Conservation (phyloP, 2,888 invertebrate species). For the Phrixothrix hirtus region DNA sequence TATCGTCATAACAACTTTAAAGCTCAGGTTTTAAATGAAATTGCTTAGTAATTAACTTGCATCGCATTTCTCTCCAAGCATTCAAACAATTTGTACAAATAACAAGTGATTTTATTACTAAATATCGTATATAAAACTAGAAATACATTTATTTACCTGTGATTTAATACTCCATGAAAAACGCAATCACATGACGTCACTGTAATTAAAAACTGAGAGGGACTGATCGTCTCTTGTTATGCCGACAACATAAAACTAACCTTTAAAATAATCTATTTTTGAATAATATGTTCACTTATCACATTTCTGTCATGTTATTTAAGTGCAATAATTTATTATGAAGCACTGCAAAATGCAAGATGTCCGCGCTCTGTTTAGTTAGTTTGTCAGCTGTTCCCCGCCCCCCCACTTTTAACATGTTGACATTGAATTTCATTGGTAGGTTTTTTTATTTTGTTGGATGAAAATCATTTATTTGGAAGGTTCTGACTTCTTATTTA, state of each 20-base stretch:
- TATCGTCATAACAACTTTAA: conserved; percentile 8
- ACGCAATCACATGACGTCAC: conserved; percentile 57
- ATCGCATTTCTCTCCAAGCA: no score
- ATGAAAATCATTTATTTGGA: conserved; percentile 22
- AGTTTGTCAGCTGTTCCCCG: conserved; percentile 55
- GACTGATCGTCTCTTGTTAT: conserved; percentile 39
- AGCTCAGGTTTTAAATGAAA: conserved; percentile 25
- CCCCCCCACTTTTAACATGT: conserved; percentile 40
- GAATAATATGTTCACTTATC: conserved; percentile 42
- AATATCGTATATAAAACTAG: conserved; percentile 32
- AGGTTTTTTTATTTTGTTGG: conserved; percentile 33
- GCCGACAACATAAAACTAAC: conserved; percentile 41
- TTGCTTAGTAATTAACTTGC: conserved; percentile 12
- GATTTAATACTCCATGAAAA: conserved; percentile 50
- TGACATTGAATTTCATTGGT: conserved; percentile 44
- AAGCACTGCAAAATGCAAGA: conserved; percentile 48
- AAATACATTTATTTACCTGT: conserved; percentile 49
- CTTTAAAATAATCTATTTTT: conserved; percentile 36
- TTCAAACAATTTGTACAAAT: no score
- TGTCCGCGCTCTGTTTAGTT: conserved; percentile 51
- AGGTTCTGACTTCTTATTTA: no score
- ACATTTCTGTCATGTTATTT: conserved; percentile 52
- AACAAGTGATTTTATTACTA: no score
- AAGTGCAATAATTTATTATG: conserved; percentile 39
- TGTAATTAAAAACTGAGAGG: conserved; percentile 47